These are phyloP conservation scores for Muscicapa striata DNA, from an alignment of 2,797 vertebrate genomes.

Conservation along the genomic window DNA sequence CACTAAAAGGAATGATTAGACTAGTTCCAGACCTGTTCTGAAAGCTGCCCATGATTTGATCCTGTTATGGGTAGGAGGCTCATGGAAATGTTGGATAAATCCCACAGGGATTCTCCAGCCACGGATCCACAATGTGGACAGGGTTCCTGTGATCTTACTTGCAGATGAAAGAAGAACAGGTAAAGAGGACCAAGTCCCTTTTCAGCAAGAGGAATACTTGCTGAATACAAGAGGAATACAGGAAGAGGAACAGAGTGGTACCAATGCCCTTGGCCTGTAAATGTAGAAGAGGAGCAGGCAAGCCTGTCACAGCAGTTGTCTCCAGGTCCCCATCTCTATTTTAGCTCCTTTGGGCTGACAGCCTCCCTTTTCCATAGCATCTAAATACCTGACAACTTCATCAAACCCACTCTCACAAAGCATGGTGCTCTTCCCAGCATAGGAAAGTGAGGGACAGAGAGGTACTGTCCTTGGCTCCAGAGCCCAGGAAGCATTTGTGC, in stretches of 20 bases:
- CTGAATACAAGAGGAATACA: neutral
- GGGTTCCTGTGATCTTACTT: neutral
- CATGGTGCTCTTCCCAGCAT: neutral
- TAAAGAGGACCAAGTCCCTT: slow-evolving; percentile 20
- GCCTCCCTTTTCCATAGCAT: neutral
- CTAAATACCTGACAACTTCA: neutral
- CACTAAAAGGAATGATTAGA: neutral
- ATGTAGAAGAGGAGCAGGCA: neutral
- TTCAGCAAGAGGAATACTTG: neutral
- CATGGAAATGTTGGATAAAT: neutral
- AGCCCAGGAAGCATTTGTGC: neutral
- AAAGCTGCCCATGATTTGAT: neutral
- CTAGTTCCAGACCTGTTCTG: neutral
- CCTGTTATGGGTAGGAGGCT: neutral
- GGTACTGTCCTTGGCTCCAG: neutral
- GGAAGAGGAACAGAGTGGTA: neutral
- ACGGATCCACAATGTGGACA: neutral
- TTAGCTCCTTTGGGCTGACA: neutral
- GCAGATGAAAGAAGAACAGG: neutral
- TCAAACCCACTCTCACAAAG: neutral
- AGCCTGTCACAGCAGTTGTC: neutral
- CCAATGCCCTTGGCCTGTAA: neutral
- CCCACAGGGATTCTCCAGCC: neutral
- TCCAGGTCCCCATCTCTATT: neutral
- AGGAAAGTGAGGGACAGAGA: neutral